These are phyloP conservation scores for Cerceris ruficornis DNA, from an alignment of 2,888 invertebrate species.

Conservation along the genomic window DNA sequence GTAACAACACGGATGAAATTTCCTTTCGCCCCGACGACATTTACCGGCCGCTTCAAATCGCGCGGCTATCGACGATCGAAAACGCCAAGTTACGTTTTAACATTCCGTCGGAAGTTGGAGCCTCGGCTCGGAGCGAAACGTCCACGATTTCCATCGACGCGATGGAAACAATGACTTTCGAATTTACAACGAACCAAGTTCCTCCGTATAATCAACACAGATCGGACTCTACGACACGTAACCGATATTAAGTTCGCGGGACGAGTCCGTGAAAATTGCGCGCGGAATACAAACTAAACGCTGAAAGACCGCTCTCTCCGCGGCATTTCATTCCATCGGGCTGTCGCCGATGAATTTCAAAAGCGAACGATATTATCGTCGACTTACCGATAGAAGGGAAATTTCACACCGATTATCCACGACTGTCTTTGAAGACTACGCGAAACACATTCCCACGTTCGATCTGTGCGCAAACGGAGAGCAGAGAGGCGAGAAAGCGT, in stretches of 20 bases:
- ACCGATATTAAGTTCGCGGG: background rate
- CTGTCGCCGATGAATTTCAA: no score
- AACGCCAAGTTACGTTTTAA: no score
- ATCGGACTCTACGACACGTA: slow-evolving; percentile 1
- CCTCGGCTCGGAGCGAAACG: no score
- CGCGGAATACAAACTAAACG: no score
- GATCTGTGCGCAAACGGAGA: slow-evolving; percentile 15
- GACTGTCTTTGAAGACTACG: slow-evolving; percentile 1
- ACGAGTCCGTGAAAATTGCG: no score
- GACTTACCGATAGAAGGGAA: slow-evolving; percentile 24
- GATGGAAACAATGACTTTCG: slow-evolving; percentile 48
- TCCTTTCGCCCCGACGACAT: background rate
- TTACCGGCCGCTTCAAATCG: background rate
- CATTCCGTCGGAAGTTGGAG: no score
- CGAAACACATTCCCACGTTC: slow-evolving; percentile 54
- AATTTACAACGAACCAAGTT: slow-evolving; percentile 42
- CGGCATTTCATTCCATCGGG: no score
- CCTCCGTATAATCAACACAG: slow-evolving; percentile 26
- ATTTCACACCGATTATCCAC: background rate
- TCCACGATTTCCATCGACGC: background rate
- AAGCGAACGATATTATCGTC: no score
- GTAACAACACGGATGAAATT: slow-evolving; percentile 11
- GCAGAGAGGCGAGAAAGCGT: slow-evolving; percentile 4
- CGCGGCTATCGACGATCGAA: no score
- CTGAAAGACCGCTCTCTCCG: no score